phyloP scores from a whole-genome alignment of 2,888 invertebrate genomes.

The Tenthredo mesomela region DNA sequence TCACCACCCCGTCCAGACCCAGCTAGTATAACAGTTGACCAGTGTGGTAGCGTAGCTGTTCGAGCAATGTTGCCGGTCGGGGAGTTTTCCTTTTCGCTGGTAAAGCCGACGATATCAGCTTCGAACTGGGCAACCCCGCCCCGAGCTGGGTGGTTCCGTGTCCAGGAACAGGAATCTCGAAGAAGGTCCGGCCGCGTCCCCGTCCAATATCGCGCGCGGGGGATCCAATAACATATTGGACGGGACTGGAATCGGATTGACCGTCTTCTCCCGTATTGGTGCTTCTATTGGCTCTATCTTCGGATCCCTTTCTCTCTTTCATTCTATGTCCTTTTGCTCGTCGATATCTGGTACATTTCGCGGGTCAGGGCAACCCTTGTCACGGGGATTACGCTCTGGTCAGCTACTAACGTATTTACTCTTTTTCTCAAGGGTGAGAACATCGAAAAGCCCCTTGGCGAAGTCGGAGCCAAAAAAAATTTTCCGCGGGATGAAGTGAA shows the following conservation, averaged over 20 bases:
- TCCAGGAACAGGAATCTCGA: slow-evolving; percentile 46
- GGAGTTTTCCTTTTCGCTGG: slow-evolving; percentile 28
- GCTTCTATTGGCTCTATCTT: slow-evolving; percentile 38
- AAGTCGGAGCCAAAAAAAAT: neutral
- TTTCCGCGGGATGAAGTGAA: neutral
- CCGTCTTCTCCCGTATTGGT: slow-evolving; percentile 72
- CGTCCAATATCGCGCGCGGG: slow-evolving; percentile 64
- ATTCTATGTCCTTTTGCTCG: neutral
- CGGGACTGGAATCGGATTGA: slow-evolving; percentile 73
- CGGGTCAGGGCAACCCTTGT: slow-evolving; percentile 48
- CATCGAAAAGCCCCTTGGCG: slow-evolving; percentile 5
- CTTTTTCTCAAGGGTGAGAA: slow-evolving; percentile 45
- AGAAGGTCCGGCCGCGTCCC: slow-evolving; percentile 47
- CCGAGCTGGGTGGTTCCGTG: slow-evolving; percentile 39
- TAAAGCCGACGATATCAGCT: slow-evolving; percentile 52
- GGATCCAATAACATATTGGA: slow-evolving; percentile 75
- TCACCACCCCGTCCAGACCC: neutral
- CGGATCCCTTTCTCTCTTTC: slow-evolving; percentile 36
- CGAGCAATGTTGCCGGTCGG: slow-evolving; percentile 41
- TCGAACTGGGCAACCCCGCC: slow-evolving; percentile 28
- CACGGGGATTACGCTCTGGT: slow-evolving; percentile 53
- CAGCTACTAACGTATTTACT: slow-evolving; percentile 51
- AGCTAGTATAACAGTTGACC: slow-evolving; percentile 38
- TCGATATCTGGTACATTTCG: slow-evolving; percentile 30
- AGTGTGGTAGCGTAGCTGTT: slow-evolving; percentile 45